Conservation (phyloP, 2,888 invertebrate species). For the Plagodis dolabraria region DNA sequence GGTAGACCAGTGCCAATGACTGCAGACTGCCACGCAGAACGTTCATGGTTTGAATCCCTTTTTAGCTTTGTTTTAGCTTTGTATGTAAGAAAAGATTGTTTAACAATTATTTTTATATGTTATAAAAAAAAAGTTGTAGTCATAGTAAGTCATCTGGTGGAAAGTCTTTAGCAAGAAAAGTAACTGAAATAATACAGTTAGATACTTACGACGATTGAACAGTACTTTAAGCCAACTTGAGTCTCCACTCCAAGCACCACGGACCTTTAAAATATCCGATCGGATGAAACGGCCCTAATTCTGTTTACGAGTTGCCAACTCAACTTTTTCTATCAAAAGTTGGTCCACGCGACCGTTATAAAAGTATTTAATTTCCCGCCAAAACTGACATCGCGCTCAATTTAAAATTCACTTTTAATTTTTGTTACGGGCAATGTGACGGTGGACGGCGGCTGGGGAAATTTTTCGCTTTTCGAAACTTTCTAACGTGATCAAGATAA, state of each 20-base stretch:
- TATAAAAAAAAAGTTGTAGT: no score
- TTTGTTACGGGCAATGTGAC: constrained; percentile 34
- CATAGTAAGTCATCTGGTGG: no score
- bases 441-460: constrained; percentile 11
- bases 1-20: no score
- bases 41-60: no score
- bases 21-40: no score
- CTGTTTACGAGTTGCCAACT: constrained; percentile 67
- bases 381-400: constrained; percentile 67
- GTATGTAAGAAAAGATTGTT: no score
- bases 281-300: constrained; percentile 66
- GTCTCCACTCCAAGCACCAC: neutral
- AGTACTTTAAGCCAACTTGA: no score
- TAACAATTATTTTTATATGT: no score
- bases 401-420: constrained; percentile 61
- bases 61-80: no score
- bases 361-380: constrained; percentile 76
- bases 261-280: constrained; percentile 42
- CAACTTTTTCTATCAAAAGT: constrained; percentile 82
- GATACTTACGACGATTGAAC: no score
- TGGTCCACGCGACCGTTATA: constrained; percentile 55
- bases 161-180: no score
- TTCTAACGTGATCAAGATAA: constrained; percentile 29
- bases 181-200: no score
- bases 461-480: constrained; percentile 37